Conservation (phyloP, 2,113 vertebrate genomes). For the Oncorhynchus mykiss region DNA sequence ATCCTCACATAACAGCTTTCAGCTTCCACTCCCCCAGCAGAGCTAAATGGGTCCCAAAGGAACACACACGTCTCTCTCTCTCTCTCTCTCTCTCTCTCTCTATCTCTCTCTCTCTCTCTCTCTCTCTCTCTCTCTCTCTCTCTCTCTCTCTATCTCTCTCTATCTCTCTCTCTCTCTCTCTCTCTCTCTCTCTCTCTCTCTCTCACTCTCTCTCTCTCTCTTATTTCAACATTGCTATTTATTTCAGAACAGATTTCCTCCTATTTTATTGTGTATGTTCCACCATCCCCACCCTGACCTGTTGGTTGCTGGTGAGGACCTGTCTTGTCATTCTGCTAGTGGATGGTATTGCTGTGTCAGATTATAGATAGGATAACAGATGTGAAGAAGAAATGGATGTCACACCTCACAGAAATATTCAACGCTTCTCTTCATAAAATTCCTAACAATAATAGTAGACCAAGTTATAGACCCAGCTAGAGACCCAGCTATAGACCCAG, state of each 20-base stretch:
- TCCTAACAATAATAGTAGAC: too few relatives aligned
- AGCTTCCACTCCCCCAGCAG: not conserved
- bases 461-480: too few relatives aligned
- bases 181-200: too few relatives aligned
- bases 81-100: too few relatives aligned
- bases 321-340: constrained; percentile 27
- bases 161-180: too few relatives aligned
- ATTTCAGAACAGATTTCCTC: constrained; percentile 38
- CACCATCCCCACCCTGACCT: constrained; percentile 47
- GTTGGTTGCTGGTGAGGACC: constrained; percentile 51
- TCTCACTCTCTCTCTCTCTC: too few relatives aligned
- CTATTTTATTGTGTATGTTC: constrained; percentile 46
- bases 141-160: too few relatives aligned
- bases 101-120: too few relatives aligned
- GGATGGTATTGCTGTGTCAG: constrained; percentile 5
- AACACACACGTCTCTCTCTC: not conserved
- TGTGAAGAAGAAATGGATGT: constrained; percentile 6
- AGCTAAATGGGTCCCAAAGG: not conserved
- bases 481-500: too few relatives aligned
- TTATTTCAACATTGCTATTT: constrained; percentile 56
- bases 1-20: not conserved
- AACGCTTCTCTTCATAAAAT: too few relatives aligned
- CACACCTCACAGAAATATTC: constrained; percentile 11
- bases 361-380: too few relatives aligned
- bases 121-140: too few relatives aligned